Evolutionary conservation across 2,113 vertebrate genomes (phyloP).

Genomic region (Galbula dea): DNA sequence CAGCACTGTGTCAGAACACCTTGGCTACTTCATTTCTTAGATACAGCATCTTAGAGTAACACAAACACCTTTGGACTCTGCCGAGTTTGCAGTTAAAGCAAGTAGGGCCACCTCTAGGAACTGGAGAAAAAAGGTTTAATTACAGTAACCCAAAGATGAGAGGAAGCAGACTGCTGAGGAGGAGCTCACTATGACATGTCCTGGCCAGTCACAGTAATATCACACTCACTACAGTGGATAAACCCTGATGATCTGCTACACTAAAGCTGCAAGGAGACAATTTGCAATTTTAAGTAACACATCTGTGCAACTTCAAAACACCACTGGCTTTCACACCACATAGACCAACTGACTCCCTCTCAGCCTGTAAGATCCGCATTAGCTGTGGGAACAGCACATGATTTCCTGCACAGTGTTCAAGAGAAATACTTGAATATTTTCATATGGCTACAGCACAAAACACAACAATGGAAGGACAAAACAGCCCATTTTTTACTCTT

Average conservation of each 20-base stretch:
- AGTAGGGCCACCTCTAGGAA: neutral
- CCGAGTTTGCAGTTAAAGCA: neutral
- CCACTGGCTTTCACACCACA: neutral
- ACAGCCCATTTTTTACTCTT: constrained; percentile 33
- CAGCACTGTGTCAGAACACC: neutral
- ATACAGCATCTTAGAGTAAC: neutral
- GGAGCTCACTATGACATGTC: neutral
- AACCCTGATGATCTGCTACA: neutral
- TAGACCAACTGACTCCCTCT: neutral
- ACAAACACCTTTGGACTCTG: neutral
- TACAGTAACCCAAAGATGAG: neutral
- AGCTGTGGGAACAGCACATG: neutral
- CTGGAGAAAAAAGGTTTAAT: neutral
- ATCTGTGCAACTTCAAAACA: neutral
- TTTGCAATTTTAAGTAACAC: neutral
- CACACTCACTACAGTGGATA: neutral
- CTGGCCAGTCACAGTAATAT: neutral
- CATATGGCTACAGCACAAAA: constrained; percentile 64
- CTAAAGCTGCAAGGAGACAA: neutral
- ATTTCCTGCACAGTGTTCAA: neutral
- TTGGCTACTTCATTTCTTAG: neutral
- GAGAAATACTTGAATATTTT: neutral
- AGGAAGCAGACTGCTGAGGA: neutral
- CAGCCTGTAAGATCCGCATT: neutral
- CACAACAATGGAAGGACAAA: constrained; percentile 61